A percentile compares a stretch with the other conserved stretches of the same genome.
These are phyloP conservation scores for Carlito syrichta DNA, from an alignment of 2,113 vertebrate species.

Conservation along the genomic window DNA sequence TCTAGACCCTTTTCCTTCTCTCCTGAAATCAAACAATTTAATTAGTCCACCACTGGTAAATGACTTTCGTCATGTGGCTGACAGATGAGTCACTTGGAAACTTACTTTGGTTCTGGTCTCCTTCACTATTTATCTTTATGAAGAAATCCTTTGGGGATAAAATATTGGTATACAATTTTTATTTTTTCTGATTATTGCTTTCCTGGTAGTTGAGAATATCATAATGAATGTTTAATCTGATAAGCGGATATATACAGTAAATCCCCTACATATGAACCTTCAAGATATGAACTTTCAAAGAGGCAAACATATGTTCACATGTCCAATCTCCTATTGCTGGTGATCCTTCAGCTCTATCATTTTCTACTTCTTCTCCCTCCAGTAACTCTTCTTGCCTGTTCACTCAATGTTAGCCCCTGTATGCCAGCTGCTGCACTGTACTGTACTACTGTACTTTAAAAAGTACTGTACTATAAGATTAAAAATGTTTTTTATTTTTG, in stretches of 20 bases:
- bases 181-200: neutral
- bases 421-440: no score
- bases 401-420: no score
- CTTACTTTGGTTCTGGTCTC: neutral
- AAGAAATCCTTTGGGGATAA: neutral
- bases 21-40: neutral
- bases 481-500: no score
- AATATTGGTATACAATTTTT: neutral
- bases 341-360: no score
- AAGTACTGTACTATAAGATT: no score
- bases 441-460: no score
- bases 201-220: neutral
- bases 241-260: neutral
- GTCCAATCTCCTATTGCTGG: no score
- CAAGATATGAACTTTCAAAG: no score
- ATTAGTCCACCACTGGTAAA: neutral
- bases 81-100: neutral
- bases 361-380: no score
- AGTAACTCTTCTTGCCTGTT: no score
- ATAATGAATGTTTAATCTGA: neutral
- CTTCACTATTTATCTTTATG: neutral
- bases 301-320: no score
- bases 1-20: neutral
- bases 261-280: no score
- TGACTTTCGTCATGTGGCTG: neutral